Conservation (phyloP, 2,888 invertebrate species). For the Oscheius sp. region DNA sequence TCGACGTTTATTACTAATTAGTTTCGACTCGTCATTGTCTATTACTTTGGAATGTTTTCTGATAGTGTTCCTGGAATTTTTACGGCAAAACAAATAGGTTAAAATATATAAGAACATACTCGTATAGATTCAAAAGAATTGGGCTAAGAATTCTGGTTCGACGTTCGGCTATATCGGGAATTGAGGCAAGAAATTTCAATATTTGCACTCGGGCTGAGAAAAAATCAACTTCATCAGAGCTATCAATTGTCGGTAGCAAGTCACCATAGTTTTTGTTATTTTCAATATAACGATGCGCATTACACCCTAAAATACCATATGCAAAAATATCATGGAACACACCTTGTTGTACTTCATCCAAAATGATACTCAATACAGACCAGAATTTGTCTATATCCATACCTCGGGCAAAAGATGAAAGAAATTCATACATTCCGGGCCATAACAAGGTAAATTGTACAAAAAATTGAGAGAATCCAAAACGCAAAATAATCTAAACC, state of each 20-base stretch:
- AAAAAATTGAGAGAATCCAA: constrained; percentile 85
- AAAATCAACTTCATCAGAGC: constrained; percentile 41
- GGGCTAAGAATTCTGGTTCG: constrained; percentile 85
- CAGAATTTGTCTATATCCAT: constrained; percentile 73
- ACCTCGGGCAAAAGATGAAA: constrained; percentile 80
- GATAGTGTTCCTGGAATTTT: no score
- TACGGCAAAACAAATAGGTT: no score
- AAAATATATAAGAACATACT: constrained; percentile 78
- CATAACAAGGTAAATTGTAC: constrained; percentile 89
- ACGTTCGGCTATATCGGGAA: constrained; percentile 83
- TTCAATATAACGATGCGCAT: background rate
- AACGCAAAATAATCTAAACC: constrained; percentile 80
- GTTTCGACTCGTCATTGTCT: background rate
- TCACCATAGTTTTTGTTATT: background rate
- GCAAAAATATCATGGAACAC: background rate
- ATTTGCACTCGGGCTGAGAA: constrained; percentile 45
- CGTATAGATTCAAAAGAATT: constrained; percentile 85
- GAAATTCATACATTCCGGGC: constrained; percentile 84
- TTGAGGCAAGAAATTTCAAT: constrained; percentile 71
- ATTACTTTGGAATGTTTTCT: background rate
- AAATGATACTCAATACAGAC: constrained; percentile 67
- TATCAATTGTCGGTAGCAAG: constrained; percentile 37
- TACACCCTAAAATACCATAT: constrained; percentile 2
- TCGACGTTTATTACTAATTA: background rate
- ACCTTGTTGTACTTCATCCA: constrained; percentile 75